A percentile compares a stretch with the other conserved stretches of the same genome.
phyloP scores from a whole-genome alignment of 2,113 vertebrate genomes.

The Amphilophus citrinellus region DNA sequence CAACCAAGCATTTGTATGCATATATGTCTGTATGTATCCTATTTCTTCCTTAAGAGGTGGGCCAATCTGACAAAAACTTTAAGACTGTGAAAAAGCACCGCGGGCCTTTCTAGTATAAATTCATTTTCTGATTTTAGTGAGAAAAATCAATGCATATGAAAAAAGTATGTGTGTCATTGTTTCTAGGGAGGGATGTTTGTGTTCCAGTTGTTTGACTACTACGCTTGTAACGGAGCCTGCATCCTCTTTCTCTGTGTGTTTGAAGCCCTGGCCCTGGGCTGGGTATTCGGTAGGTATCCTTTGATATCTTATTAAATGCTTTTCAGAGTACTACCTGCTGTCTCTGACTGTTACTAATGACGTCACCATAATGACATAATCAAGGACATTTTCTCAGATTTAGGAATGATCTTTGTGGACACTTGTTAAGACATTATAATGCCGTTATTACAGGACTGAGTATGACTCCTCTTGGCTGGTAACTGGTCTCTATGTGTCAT shows the following conservation, averaged over 20 bases:
- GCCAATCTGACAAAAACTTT: no score
- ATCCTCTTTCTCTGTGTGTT: constrained; percentile 79
- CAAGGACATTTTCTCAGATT: neutral
- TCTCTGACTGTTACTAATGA: neutral
- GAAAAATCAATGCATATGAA: neutral
- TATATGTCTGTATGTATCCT: no score
- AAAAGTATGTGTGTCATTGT: neutral
- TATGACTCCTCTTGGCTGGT: neutral
- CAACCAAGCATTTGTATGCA: no score
- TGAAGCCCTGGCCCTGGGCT: constrained; percentile 74
- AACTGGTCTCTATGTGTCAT: neutral
- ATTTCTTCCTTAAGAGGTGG: no score
- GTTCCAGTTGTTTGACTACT: constrained; percentile 83
- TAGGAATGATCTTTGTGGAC: neutral
- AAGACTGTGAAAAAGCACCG: no score
- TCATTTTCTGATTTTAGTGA: neutral
- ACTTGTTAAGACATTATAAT: neutral
- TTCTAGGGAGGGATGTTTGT: constrained; percentile 81
- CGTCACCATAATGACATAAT: neutral
- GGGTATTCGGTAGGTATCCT: constrained; percentile 76
- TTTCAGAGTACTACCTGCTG: no score
- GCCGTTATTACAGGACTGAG: neutral
- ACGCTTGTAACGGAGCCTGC: constrained; percentile 81
- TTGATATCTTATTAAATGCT: neutral
- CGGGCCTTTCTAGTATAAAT: no score